Evolutionary conservation across 2,113 vertebrate genomes (phyloP).

Genomic region (Malaclemys terrapin): DNA sequence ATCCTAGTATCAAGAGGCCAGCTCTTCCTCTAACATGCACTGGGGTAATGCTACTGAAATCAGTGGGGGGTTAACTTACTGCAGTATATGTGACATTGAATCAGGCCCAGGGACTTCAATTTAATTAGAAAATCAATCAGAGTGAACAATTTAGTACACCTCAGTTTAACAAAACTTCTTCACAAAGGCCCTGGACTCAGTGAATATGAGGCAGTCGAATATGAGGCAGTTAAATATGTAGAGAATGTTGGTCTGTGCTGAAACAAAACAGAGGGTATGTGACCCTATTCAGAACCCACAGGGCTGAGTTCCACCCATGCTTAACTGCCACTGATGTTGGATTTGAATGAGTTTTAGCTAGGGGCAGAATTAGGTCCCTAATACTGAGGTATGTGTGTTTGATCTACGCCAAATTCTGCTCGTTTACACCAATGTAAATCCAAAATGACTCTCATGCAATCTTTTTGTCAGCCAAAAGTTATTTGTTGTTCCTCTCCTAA

Average conservation of each 20-base stretch:
- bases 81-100: conserved; percentile 43
- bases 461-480: conserved; percentile 30
- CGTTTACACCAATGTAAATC: conserved; percentile 4
- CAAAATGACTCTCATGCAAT: conserved; percentile 8
- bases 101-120: conserved; percentile 41
- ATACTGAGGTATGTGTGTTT: background rate
- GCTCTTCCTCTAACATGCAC: conserved; percentile 71
- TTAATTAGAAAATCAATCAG: conserved; percentile 51
- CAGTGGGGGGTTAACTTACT: conserved; percentile 2
- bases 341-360: conserved; percentile 29
- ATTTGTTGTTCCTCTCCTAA: background rate
- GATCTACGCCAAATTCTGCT: background rate
- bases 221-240: conserved; percentile 29
- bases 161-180: background rate
- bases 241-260: conserved; percentile 29
- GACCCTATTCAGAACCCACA: conserved; percentile 18
- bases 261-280: conserved; percentile 48
- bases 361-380: conserved; percentile 22
- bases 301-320: conserved; percentile 20
- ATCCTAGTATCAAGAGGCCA: conserved; percentile 21
- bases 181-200: conserved; percentile 36
- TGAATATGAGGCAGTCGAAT: conserved; percentile 38
- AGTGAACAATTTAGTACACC: conserved; percentile 45
- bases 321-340: conserved; percentile 4
- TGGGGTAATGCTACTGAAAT: conserved; percentile 53